These are phyloP conservation scores for Semnopithecus entellus DNA, from an alignment of 2,113 vertebrate species.

Conservation along the genomic window DNA sequence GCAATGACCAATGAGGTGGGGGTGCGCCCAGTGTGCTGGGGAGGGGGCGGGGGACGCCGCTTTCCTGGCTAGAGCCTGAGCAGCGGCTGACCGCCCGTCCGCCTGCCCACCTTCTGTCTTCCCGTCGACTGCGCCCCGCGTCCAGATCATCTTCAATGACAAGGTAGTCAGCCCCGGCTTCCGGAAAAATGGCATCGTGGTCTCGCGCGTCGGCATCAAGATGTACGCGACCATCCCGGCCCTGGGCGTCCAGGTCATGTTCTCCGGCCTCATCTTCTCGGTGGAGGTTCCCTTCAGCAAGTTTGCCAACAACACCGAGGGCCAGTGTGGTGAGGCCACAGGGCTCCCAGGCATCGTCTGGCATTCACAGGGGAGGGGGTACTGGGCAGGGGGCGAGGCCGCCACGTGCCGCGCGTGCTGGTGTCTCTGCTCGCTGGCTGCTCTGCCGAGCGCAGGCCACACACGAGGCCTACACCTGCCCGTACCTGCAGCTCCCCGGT, in stretches of 20 bases:
- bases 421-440: neutral
- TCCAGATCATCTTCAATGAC: constrained; percentile 87
- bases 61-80: neutral
- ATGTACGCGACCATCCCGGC: constrained; percentile 85
- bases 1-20: constrained; percentile 85
- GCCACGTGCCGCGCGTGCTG: rapidly evolving
- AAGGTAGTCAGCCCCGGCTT: constrained; percentile 86
- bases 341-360: neutral
- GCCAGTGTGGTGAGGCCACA: constrained; percentile 91
- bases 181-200: constrained; percentile 78
- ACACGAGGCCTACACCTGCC: neutral
- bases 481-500: rapidly evolving
- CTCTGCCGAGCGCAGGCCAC: neutral
- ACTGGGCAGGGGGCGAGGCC: too few relatives aligned
- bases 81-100: rapidly evolving
- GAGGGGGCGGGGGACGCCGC: rapidly evolving
- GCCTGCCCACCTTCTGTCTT: rapidly evolving
- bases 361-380: neutral
- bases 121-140: rapidly evolving
- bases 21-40: rapidly evolving
- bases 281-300: constrained; percentile 87
- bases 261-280: constrained; percentile 85
- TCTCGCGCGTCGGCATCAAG: constrained; percentile 86
- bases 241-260: constrained; percentile 84
- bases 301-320: constrained; percentile 92